A percentile compares a stretch with the other conserved stretches of the same genome.
Evolutionary conservation across 2,797 vertebrate genomes (phyloP).

Genomic region (Dicrostonyx torquatus): DNA sequence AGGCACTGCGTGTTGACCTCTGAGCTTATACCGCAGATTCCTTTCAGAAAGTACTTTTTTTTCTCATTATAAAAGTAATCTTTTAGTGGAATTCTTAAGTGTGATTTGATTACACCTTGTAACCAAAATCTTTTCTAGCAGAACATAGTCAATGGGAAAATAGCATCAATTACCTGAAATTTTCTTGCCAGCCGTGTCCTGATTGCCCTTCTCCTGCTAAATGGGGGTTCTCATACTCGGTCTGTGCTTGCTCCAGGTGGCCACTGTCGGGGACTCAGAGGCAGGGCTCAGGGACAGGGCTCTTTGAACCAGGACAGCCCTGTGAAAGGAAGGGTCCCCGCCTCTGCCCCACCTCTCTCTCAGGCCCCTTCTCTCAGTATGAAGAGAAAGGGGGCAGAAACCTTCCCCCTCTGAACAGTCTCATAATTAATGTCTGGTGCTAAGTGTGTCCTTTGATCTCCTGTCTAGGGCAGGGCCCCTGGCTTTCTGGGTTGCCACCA

Average conservation of each 20-base stretch:
- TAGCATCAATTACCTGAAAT: conserved; percentile 77
- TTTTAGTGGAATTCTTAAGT: conserved; percentile 77
- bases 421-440: neutral
- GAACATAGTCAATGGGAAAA: conserved; percentile 76
- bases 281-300: neutral
- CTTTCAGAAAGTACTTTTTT: conserved; percentile 64
- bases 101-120: conserved; percentile 79
- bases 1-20: conserved; percentile 38
- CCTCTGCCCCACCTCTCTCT: neutral
- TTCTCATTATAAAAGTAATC: conserved; percentile 77
- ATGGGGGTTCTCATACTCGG: neutral
- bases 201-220: conserved; percentile 44
- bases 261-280: neutral
- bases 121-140: conserved; percentile 76
- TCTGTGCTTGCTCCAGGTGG: neutral
- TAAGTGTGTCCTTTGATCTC: neutral
- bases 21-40: conserved; percentile 34
- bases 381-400: conserved; percentile 70
- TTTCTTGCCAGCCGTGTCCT: conserved; percentile 68
- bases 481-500: neutral
- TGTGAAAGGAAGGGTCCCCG: conserved; percentile 36
- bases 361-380: conserved; percentile 41
- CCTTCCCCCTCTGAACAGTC: conserved; percentile 77
- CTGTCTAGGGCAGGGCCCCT: neutral
- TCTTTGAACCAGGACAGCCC: neutral